Base-by-base conservation (phyloP, 2,888 invertebrate species). In the Pogonocherus hispidulus region DNA sequence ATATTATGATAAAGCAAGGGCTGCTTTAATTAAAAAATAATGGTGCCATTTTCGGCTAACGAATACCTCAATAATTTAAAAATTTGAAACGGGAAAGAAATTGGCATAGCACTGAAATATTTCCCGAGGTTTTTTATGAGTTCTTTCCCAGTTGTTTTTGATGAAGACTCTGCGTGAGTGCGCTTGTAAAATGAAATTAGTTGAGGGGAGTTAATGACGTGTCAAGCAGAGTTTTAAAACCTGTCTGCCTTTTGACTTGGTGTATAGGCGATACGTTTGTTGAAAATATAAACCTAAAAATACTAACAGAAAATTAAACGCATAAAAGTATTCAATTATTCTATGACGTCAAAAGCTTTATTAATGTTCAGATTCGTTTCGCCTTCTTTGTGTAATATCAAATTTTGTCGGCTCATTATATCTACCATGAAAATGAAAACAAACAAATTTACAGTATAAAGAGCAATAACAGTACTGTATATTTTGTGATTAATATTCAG, bases 171-270 rank as follows among this genome's bases (percentile, higher is more conserved):
- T 16, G 37, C 22, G 37, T 47, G 22, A 46, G 54, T 46, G 64
- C 47, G 67, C 54, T 22, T 22, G 35, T 49, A 54, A 55, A 63
- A 67, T 57, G 54, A 56, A 67, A 67, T 67, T 67, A 67, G 67
- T 63, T 51, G 19, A 54, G 69, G 71, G 70, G 71, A 69, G 65
- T 67, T 72, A 72, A 72, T 69, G 69, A 67, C 69, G 65, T 64
- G 66, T 67, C 69, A 67, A 68, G 62, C 51, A 66, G 66, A 64
- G 66, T 69, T 73, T 66, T 73, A 69, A 70, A 69, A 69, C 67
- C 70, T 67, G 69, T 69, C 56, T 63, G n/a, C 20, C 59, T 46
- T 16, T 27, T 47, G 11, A 47, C 27, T 27, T 16, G 23, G 14
- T 46, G 22, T 59, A 46, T 46, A 47, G 46, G 32, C 46, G 59